Base-by-base conservation (phyloP, 2,888 invertebrate genomes). In the Malthinus flaveolus region DNA sequence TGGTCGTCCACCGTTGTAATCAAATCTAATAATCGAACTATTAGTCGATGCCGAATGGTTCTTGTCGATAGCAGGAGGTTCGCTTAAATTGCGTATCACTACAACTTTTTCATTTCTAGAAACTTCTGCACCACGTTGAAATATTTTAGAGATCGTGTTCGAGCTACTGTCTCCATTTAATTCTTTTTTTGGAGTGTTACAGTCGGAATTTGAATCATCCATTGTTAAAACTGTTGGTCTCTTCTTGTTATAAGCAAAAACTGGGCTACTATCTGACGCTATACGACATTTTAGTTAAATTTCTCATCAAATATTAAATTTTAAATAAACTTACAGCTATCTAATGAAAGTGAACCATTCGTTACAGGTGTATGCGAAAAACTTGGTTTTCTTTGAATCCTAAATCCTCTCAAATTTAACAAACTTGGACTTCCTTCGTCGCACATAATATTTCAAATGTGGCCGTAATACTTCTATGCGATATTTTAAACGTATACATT, bases 381-480 rank as follows among this genome's bases (percentile, higher is more conserved):
- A 51, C 61, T 66, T 9, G 78, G 80, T 79, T 85, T 87, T 76
- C 84, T 87, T 75, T 87, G 86, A 76, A 87, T 87, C 71, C 88
- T 83, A 74, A 87, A 89, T 73, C 84, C 86, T 70, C 87, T 82
- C 67, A 89, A 80, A 77, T 85, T 85, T 72, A 86, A 78, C 68
- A 84, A 79, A 74, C 82, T 85, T 48, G 85, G 84, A 71, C 83
- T 85, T 70, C 82, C 83, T 60, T 78, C 76, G 58, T 79, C 78
- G 58, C 77, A 71, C 75, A 78, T 79, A 61, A 42, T 50, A 36
- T 23, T 72, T 68, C 57, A 75, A 73, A 76, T 76, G 23, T 23
- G 2, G 5, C 23, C 5, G 23, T 23, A 23, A 23, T 23, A n/a
- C n/a, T n/a, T 5, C 2, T 23, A 23, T 23, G 5, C 23, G 23